Evolutionary conservation across 2,797 vertebrate species (phyloP), one percentile per base, ranked within the genome.

Genomic region (Capromys pilorides): DNA sequence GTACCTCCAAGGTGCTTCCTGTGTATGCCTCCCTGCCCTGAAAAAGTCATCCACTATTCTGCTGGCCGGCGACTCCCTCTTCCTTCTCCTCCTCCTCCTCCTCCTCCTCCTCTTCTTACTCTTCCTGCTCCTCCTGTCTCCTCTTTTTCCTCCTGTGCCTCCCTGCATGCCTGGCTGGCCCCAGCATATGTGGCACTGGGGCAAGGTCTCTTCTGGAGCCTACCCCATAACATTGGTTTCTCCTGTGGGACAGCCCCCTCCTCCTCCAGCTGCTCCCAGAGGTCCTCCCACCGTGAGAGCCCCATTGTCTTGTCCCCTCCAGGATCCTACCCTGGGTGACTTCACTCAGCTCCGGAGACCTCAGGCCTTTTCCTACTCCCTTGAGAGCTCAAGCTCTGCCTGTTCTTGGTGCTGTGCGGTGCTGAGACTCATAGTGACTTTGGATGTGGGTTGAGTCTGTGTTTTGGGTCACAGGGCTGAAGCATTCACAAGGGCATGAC

Each of bases 281-380:
- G 66, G 16, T 8, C 33, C 66, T 64, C 62, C 26, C 10, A 4
- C 11, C 62, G 31, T 31, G 62, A 62, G 61, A 10, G 24, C 24
- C 2, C 61, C 61, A 22, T 62, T 62, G 61, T 62, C 24, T 26
- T 26, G 24, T 62, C 22, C 61, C 61, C 24, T 26, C 21, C 16
- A 36, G 67, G 67, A 36, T 18, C n/a, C 33, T 14, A 19, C n/a
- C 5, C 62, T 5, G 4, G 67, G 24, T 1, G 0, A 21, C n/a
- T 64, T 33, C 4, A 10, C 31, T 13, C 4, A 59, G 7, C 8
- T n/a, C 31, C 6, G 2, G 0, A 28, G 22, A 0, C 16, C 12
- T 1, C 1, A 2, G 4, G 13, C 5, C 7, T 2, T 18, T n/a
- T 9, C 7, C 57, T 69, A 19, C 11, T n/a, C 59, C 33, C 51